Base-by-base conservation (phyloP, 2,113 vertebrate genomes). In the Parus major region DNA sequence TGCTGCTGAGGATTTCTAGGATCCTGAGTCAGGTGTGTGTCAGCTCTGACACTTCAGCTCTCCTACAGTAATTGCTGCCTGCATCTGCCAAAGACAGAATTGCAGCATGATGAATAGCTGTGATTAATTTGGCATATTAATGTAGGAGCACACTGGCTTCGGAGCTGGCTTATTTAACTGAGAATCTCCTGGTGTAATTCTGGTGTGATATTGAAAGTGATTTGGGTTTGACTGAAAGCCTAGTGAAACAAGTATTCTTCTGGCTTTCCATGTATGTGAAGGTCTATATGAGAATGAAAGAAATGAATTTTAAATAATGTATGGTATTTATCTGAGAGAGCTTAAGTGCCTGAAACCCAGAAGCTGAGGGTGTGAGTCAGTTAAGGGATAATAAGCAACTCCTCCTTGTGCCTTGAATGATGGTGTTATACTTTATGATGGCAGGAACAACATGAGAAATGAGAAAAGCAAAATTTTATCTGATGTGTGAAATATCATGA, bases 401-500 rank as follows among this genome's bases (percentile, higher is more conserved):
- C 73, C 23, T 91, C 15, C 29, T 91, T 10, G 1, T 53, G 18
- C 66, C 41, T 87, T 94, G 78, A 88, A 76, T 57, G 57, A 85
- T 93, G 65, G 28, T 2, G 20, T 82, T 82, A 35, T 42, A 31
- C 22, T 47, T 81, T n/a, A 5, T 46, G 59, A 69, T 69, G 61
- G 57, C 78, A 85, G 50, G 25, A 61, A 80, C 66, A 84, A 72
- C 87, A 68, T 9, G 52, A 89, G 53, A 92, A 95, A 89, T 59
- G 53, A 85, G 53, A 71, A 92, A 83, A 89, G 44, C n/a, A 89
- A 82, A 92, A 94, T 92, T 82, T 50, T 65, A 82, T 57, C 79
- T 86, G 63, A 61, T 1, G 1, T 56, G 53, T 82, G 75, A 94
- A 93, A 90, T 70, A 69, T 81, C 76, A 78, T 47, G 39, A 86